Evolutionary conservation across 2,888 invertebrate genomes (phyloP), one percentile per base, ranked within the genome.

Genomic region (Ctena decussata): DNA sequence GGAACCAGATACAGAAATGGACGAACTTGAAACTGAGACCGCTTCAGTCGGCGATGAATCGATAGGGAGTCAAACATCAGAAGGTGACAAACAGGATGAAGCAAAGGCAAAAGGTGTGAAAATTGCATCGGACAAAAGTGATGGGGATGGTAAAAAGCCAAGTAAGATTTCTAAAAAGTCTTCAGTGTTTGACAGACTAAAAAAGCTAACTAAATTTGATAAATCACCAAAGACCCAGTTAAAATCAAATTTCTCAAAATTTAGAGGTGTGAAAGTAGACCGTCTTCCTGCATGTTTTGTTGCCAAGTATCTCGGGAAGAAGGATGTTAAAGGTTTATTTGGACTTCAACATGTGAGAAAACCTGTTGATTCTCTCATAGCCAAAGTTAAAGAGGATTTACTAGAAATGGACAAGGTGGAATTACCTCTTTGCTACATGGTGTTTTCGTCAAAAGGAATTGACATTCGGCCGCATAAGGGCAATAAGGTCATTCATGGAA

Each of bases 281-380:
- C 82, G 89, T 27, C 89, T 96, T 15, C 96, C 96, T n/a, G 95
- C 95, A 85, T 84, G 93, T 27, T 95, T 95, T 87, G 92, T 95
- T n/a, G 94, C 92, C 49, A 96, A 96, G 84, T 95, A 95, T 88
- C 87, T 95, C 32, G 96, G 96, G 6, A 92, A 91, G 71, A 89
- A 86, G 73, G 91, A 93, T 32, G 93, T 93, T 27, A 89, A 90
- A 12, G 95, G 95, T 3, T 86, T 95, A 15, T 94, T 92, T 76
- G 96, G 96, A 8, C 86, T 94, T 0, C 92, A 95, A 69, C 93
- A 94, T 82, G 94, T 95, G 6, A 86, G 95, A 11, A 91, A 89
- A 57, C 95, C 95, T 0, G 94, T 95, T 24, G 95, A 95, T 82
- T 93, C 93, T 41, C 87, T 95, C 88, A 92, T 96, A 21, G 84